Evolutionary conservation across 2,797 vertebrate genomes (phyloP).

Genomic region (Amazona ochrocephala): DNA sequence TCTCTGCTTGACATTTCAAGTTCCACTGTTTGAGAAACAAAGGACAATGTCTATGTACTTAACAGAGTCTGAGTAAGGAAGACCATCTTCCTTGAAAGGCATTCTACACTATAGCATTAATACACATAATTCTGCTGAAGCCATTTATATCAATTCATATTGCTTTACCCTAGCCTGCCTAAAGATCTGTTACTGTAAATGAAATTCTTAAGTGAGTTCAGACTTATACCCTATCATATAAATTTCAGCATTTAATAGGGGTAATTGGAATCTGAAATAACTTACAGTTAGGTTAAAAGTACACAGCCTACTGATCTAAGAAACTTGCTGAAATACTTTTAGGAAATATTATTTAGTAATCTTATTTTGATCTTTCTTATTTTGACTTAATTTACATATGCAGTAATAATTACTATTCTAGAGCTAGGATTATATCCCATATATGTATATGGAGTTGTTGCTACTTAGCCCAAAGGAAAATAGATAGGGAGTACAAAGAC

Average conservation of each 20-base stretch:
- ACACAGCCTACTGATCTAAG: neutral
- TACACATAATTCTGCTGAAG: neutral
- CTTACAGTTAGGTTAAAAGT: neutral
- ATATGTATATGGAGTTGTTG: neutral
- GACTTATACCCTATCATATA: neutral
- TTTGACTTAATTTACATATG: neutral
- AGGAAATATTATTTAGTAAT: neutral
- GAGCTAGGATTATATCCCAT: neutral
- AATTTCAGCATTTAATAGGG: neutral
- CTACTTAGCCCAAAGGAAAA: neutral
- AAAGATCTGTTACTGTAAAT: neutral
- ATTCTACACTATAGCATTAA: neutral
- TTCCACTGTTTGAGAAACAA: neutral
- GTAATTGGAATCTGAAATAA: neutral
- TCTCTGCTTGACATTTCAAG: slow-evolving; percentile 7
- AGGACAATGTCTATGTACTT: neutral
- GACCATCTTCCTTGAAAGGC: neutral
- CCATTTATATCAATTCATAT: neutral
- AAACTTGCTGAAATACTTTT: neutral
- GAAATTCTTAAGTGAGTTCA: neutral
- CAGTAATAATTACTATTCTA: neutral
- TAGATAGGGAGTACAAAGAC: neutral
- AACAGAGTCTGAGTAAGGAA: neutral
- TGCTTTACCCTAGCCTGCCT: neutral
- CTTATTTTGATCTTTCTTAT: neutral